Conservation (phyloP, 2,113 vertebrate genomes). For the Oenanthe melanoleuca region DNA sequence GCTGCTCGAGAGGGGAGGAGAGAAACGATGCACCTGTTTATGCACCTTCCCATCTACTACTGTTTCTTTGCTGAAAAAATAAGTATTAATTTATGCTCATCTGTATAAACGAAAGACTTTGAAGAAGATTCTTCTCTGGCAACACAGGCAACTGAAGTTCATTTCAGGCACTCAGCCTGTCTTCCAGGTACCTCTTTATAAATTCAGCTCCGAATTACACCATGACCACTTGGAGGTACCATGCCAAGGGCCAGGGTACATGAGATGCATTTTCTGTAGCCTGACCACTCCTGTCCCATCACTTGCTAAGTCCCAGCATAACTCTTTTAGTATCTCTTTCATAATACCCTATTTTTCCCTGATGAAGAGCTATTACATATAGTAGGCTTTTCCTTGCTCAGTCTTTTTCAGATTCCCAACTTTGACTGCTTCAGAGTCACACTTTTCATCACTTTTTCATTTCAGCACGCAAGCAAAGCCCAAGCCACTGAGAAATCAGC, state of each 20-base stretch:
- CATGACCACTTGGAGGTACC: not conserved
- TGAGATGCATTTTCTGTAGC: not conserved
- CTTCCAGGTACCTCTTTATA: rapidly evolving
- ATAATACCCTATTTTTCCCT: not conserved
- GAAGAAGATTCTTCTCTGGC: not conserved
- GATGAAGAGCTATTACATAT: not conserved
- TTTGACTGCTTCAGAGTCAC: not conserved
- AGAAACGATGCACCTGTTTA: slow-evolving; percentile 38
- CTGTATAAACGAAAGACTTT: not conserved
- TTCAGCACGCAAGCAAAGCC: not conserved
- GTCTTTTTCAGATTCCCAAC: not conserved
- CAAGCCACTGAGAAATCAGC: not conserved
- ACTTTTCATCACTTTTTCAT: not conserved
- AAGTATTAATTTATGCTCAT: slow-evolving; percentile 7
- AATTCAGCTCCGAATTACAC: not conserved
- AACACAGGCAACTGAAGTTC: not conserved
- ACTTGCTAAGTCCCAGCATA: not conserved
- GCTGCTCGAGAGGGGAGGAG: slow-evolving; percentile 45
- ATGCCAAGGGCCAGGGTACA: not conserved
- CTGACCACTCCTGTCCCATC: not conserved
- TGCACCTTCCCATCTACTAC: not conserved
- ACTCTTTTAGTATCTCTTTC: not conserved
- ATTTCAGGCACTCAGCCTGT: rapidly evolving
- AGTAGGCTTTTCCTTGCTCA: not conserved
- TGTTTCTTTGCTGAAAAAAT: not conserved